phyloP scores from a whole-genome alignment of 2,888 invertebrate genomes.

The Caenorhabditis sp. region DNA sequence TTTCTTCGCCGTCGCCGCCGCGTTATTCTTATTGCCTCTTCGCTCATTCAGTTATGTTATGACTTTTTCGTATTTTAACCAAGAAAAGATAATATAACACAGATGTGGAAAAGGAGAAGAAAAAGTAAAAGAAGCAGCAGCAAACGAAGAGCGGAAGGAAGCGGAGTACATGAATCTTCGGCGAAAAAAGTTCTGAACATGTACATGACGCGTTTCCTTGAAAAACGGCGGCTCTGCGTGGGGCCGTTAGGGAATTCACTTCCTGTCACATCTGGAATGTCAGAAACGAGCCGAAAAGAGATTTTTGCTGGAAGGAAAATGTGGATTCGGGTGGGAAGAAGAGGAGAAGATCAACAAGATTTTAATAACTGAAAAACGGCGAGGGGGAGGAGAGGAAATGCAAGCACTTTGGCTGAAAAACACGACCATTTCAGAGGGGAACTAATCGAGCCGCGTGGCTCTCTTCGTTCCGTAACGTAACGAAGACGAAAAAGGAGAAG shows the following conservation, averaged over 20 bases:
- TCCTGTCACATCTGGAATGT: slow-evolving; percentile 56
- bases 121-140: no score
- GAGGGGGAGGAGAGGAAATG: neutral
- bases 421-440: no score
- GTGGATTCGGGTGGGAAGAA: neutral
- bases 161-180: slow-evolving; percentile 53
- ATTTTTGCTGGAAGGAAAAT: neutral
- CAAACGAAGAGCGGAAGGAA: neutral
- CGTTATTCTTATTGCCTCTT: slow-evolving; percentile 7
- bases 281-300: no score
- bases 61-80: slow-evolving; percentile 19
- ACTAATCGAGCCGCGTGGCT: no score
- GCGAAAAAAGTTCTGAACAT: slow-evolving; percentile 36
- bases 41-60: slow-evolving; percentile 8
- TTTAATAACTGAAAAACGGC: slow-evolving; percentile 3
- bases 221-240: slow-evolving; percentile 18
- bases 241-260: slow-evolving; percentile 37
- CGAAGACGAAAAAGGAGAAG: slow-evolving; percentile 1
- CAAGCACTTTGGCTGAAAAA: slow-evolving; percentile 10
- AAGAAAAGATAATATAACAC: slow-evolving; percentile 9
- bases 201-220: slow-evolving; percentile 46
- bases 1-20: slow-evolving; percentile 21
- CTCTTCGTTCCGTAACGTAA: no score
- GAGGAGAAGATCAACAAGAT: neutral
- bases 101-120: slow-evolving; percentile 24